Conservation (phyloP, 2,888 invertebrate genomes). For the Metalampra italica region DNA sequence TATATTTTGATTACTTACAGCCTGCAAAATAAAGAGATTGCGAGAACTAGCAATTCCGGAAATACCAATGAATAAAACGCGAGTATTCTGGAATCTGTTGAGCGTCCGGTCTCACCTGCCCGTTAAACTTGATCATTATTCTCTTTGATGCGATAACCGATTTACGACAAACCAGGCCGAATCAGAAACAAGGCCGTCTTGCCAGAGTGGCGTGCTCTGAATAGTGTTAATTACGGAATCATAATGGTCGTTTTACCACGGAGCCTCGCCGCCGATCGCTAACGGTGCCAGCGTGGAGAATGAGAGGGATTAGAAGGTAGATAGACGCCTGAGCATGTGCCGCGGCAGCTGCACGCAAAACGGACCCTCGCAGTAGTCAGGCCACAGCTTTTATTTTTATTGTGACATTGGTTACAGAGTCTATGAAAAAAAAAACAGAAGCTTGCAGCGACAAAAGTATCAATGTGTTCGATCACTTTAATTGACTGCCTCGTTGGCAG, state of each 20-base stretch:
- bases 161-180: slow-evolving; percentile 61
- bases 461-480: too few species aligned
- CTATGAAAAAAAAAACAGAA: slow-evolving; percentile 10
- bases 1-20: background rate
- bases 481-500: background rate
- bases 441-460: background rate
- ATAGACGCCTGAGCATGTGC: slow-evolving; percentile 36
- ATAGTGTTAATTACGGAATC: slow-evolving; percentile 65
- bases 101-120: slow-evolving; percentile 53
- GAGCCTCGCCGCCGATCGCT: slow-evolving; percentile 46
- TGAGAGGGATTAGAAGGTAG: slow-evolving; percentile 34
- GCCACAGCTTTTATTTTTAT: slow-evolving; percentile 10
- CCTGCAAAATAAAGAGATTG: background rate
- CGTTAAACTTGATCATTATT: slow-evolving; percentile 51
- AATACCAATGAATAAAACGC: background rate
- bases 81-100: slow-evolving; percentile 31
- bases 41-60: background rate
- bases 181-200: slow-evolving; percentile 69
- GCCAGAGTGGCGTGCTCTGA: slow-evolving; percentile 56
- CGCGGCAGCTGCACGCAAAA: slow-evolving; percentile 48
- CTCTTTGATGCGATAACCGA: slow-evolving; percentile 58
- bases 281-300: slow-evolving; percentile 45
- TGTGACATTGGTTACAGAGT: slow-evolving; percentile 2
- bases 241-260: slow-evolving; percentile 49
- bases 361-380: slow-evolving; percentile 1